Conservation (phyloP, 1,140 invertebrate species). For the Trichonephila inaurata region DNA sequence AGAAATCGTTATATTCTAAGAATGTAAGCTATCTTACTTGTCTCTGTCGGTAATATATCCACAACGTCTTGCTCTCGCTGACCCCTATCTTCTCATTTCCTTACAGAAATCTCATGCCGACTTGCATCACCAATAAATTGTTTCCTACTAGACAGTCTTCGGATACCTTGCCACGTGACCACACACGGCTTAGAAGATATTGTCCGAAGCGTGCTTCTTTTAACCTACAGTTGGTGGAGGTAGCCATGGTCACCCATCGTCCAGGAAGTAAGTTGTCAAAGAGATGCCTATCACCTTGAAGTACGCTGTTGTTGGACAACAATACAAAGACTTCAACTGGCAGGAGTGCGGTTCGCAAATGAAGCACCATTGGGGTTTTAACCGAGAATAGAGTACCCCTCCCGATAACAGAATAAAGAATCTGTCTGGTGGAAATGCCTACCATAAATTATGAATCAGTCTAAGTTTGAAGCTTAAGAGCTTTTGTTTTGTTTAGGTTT, state of each 20-base stretch:
- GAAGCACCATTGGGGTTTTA: constrained; percentile 24
- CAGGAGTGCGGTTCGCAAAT: background rate
- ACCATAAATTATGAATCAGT: background rate
- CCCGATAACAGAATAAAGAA: constrained; percentile 24
- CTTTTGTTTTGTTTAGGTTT: background rate
- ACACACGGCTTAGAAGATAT: background rate
- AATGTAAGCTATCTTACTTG: background rate
- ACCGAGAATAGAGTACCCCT: background rate
- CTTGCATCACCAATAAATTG: constrained; percentile 35
- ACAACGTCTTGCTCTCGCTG: background rate
- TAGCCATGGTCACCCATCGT: constrained; percentile 35
- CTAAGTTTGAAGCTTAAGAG: background rate
- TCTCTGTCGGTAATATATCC: constrained; percentile 5
- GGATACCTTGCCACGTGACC: constrained; percentile 9
- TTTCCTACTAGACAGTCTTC: constrained; percentile 9
- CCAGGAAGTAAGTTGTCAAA: constrained; percentile 33
- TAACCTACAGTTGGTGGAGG: background rate
- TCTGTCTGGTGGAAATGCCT: background rate
- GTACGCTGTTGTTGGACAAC: constrained; percentile 28
- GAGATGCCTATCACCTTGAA: constrained; percentile 30
- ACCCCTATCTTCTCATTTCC: constrained; percentile 18
- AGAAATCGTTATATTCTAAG: constrained; percentile 4
- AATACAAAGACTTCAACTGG: constrained; percentile 15
- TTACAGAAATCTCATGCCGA: constrained; percentile 4
- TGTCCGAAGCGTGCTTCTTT: background rate